Base-by-base conservation (phyloP, 2,797 vertebrate genomes). In the Pteropus rufus region DNA sequence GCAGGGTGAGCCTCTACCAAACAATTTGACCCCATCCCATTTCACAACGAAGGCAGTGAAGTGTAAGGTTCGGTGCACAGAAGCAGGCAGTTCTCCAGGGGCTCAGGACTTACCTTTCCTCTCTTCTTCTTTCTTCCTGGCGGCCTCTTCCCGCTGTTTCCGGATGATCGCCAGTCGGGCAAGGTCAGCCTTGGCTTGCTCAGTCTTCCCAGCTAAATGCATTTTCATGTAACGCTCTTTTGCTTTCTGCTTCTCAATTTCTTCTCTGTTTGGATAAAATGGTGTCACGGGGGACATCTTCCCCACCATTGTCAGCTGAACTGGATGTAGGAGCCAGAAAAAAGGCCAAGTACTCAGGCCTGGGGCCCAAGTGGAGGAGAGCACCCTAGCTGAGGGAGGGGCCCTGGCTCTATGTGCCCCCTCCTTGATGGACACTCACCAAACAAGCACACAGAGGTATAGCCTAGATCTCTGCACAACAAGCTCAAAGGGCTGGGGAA, bases 141-240 rank as follows among this genome's bases (percentile, higher is more conserved):
- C 99, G 0, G 99, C 99, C 29, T 99, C 99, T 97, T 99, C 99
- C 88, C 99, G 99, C 98, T 99, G 99, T 99, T 99, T 99, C 97
- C 98, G 99, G 96, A 99, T 99, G 86, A 99, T 99, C 15, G 99
- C 99, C 72, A 99, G 98, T 24, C 99, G 99, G 89, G 99, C 99
- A 0, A 99, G 99, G 98, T 99, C 99, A 52, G 99, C 99, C 98
- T 99, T 99, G 41, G 99, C 99, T 97, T 99, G 99, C 93, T 99
- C 99, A 0, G 99, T 99, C 98, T 99, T 99, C 21, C 99, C 99
- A 16, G 99, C 99, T 96, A 99, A 98, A 98, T 99, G 99, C 99
- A 99, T 99, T 98, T 99, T 99, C 99, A 99, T 99, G 98, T 99
- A 99, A 85, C 99, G 99, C 85, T 99, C 99, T 97, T 99, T 99